A percentile compares a stretch with the other conserved stretches of the same genome.
These are phyloP conservation scores for Drosophila repletoides DNA, from an alignment of 1,140 invertebrate genomes.

Conservation along the genomic window DNA sequence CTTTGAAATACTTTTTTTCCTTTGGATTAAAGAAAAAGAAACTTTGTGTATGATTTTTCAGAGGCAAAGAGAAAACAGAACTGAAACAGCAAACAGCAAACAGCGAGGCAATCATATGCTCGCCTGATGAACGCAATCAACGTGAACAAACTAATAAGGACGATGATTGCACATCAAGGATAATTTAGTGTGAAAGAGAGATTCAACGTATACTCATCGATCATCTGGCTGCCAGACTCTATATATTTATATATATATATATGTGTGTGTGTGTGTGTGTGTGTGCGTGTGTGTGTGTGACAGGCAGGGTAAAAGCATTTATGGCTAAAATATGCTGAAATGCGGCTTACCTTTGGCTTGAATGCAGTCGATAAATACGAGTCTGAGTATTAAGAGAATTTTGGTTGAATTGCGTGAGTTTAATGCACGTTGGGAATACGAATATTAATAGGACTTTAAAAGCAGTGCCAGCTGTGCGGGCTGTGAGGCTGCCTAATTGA, in stretches of 20 bases:
- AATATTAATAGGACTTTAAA: background rate
- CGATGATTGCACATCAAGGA: slow-evolving; percentile 12
- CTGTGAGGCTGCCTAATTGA: slow-evolving; percentile 54
- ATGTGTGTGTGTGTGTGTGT: background rate
- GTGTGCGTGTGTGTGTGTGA: background rate
- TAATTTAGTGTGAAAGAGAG: background rate
- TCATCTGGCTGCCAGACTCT: slow-evolving; percentile 18
- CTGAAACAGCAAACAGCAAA: background rate
- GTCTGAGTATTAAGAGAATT: slow-evolving; percentile 4
- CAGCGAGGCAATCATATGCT: slow-evolving; percentile 1
- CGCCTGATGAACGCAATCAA: slow-evolving; percentile 18
- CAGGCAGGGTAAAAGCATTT: slow-evolving; percentile 7
- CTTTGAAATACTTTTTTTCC: too few relatives aligned
- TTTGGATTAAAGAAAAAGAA: too few relatives aligned
- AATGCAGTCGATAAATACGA: slow-evolving; percentile 17
- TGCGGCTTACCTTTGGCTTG: slow-evolving; percentile 20
- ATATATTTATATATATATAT: background rate
- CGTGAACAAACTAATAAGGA: slow-evolving; percentile 30
- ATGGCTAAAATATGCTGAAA: slow-evolving; percentile 11
- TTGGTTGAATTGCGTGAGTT: background rate
- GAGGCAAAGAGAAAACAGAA: background rate
- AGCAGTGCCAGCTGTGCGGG: slow-evolving; percentile 36
- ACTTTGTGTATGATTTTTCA: too few relatives aligned
- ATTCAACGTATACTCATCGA: slow-evolving; percentile 15
- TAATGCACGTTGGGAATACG: background rate